phyloP scores from a whole-genome alignment of 92 coral and sea anemone species.

The Porites lobata region DNA sequence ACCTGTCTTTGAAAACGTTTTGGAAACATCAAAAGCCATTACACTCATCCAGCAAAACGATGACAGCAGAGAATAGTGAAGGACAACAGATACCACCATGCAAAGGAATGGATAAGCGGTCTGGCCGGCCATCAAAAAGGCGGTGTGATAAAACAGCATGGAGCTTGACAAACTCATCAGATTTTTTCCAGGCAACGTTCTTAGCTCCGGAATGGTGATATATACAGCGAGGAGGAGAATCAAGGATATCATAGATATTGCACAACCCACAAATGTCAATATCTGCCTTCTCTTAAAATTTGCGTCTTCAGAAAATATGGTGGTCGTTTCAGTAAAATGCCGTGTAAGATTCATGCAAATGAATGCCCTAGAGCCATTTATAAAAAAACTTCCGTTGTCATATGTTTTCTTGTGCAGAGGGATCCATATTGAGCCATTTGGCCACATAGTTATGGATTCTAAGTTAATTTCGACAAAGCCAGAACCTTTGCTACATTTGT shows the following conservation, averaged over 20 bases:
- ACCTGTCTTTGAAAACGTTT: conserved; percentile 72
- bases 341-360: conserved; percentile 16
- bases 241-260: conserved; percentile 54
- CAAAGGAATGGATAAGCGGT: conserved; percentile 58
- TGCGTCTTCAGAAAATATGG: background rate
- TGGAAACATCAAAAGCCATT: conserved; percentile 72
- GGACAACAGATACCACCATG: conserved; percentile 51
- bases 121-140: conserved; percentile 53
- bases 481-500: conserved; percentile 3
- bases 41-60: conserved; percentile 79
- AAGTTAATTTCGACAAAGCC: conserved; percentile 10
- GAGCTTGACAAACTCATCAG: conserved; percentile 71
- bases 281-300: conserved; percentile 14
- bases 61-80: conserved; percentile 69
- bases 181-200: conserved; percentile 78
- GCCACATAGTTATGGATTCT: background rate
- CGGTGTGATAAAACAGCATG: conserved; percentile 58
- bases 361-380: conserved; percentile 26
- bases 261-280: conserved; percentile 54
- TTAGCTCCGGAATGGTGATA: conserved; percentile 39
- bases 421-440: conserved; percentile 42
- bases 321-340: background rate
- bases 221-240: conserved; percentile 62
- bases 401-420: conserved; percentile 2
- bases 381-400: background rate